These are phyloP conservation scores for Oasisia sp. DNA, from an alignment of 2,888 invertebrate genomes.

Conservation along the genomic window DNA sequence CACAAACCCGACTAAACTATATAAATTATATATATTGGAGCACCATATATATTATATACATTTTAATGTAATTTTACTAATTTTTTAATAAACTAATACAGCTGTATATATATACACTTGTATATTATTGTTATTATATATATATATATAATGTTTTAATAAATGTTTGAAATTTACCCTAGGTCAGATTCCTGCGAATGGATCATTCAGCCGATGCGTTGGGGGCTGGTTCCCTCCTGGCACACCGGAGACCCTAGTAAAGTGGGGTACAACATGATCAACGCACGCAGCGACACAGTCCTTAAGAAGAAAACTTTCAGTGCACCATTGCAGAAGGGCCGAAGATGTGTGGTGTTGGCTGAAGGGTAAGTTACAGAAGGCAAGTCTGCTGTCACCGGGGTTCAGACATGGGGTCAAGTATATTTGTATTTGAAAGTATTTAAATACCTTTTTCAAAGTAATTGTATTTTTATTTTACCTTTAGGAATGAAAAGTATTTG, in stretches of 20 bases:
- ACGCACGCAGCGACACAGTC: slow-evolving; percentile 80
- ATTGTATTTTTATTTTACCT: no score
- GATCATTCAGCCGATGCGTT: slow-evolving; percentile 82
- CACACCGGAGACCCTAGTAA: slow-evolving; percentile 73
- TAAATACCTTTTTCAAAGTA: no score
- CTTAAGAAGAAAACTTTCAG: slow-evolving; percentile 77
- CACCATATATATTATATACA: no score
- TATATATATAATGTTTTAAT: background rate
- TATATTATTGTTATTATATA: background rate
- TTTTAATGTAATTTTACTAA: no score
- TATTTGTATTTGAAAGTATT: no score
- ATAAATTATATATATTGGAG: no score
- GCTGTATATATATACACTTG: no score
- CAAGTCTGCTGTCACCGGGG: background rate
- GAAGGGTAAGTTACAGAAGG: slow-evolving; percentile 74
- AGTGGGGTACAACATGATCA: slow-evolving; percentile 80
- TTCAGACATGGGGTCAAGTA: no score
- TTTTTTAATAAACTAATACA: no score
- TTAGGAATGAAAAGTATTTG: no score
- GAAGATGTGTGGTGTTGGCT: slow-evolving; percentile 80
- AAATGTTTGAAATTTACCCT: background rate
- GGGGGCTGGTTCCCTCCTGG: slow-evolving; percentile 87
- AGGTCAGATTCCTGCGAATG: slow-evolving; percentile 55
- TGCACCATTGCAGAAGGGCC: slow-evolving; percentile 75
- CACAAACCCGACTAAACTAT: no score